phyloP scores from a whole-genome alignment of 2,888 invertebrate genomes.

The Plusia festucae region DNA sequence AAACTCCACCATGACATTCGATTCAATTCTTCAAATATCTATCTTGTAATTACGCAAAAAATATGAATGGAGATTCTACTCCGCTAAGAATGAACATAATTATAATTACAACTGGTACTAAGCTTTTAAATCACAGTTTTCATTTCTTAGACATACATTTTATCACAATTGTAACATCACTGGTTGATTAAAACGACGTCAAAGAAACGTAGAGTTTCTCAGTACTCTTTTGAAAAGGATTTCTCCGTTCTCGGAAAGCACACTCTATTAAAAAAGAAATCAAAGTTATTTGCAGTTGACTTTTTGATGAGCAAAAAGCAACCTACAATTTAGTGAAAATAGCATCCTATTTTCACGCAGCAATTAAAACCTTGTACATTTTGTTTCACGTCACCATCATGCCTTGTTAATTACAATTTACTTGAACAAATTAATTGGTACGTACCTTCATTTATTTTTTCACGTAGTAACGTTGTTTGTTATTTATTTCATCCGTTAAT shows the following conservation, averaged over 20 bases:
- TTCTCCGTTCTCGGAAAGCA: not conserved
- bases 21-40: too few species aligned
- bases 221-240: not conserved
- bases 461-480: not conserved
- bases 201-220: not conserved
- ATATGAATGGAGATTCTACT: too few species aligned
- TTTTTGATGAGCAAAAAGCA: not conserved
- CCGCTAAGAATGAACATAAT: too few species aligned
- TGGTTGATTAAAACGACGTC: not conserved
- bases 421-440: not conserved
- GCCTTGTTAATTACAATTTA: not conserved
- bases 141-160: not conserved
- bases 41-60: too few species aligned
- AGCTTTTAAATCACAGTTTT: not conserved
- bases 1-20: too few species aligned
- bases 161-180: not conserved
- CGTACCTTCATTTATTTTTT: not conserved
- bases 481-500: not conserved
- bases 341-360: not conserved
- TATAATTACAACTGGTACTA: not conserved
- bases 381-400: not conserved
- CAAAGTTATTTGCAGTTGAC: not conserved
- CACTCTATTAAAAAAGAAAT: constrained; percentile 8
- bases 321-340: not conserved
- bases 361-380: not conserved